Conservation (phyloP, 2,888 invertebrate species). For the Tubulanus polymorphus region DNA sequence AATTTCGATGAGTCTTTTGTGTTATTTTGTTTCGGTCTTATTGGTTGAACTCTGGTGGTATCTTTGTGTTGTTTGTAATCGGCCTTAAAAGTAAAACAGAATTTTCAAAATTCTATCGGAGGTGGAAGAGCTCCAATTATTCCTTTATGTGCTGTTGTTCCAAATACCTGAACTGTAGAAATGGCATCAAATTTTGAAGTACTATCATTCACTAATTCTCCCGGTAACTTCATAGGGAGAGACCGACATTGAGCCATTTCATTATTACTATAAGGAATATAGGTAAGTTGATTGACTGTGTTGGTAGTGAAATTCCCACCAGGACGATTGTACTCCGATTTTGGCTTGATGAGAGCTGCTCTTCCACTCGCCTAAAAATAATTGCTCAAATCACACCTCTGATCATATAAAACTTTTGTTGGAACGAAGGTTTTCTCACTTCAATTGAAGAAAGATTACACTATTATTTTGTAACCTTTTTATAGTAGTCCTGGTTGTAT, state of each 20-base stretch:
- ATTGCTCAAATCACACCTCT: too few relatives aligned
- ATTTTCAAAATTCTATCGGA: too few relatives aligned
- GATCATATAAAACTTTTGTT: too few relatives aligned
- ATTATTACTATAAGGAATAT: neutral
- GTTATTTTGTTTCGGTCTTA: slow-evolving; percentile 3
- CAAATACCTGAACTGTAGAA: neutral
- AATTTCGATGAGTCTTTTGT: neutral
- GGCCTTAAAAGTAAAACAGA: slow-evolving; percentile 6
- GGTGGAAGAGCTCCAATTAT: neutral
- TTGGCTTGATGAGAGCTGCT: neutral
- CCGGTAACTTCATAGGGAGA: too few relatives aligned
- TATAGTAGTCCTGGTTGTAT: too few relatives aligned
- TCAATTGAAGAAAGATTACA: too few relatives aligned
- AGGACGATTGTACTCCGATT: neutral
- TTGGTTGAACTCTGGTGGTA: slow-evolving; percentile 3
- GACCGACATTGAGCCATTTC: neutral
- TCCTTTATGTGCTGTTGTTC: too few relatives aligned
- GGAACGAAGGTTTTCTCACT: too few relatives aligned
- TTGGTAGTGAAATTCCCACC: too few relatives aligned
- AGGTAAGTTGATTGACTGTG: neutral
- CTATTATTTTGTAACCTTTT: too few relatives aligned
- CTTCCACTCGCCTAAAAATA: neutral
- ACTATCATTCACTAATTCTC: too few relatives aligned
- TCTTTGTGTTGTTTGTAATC: slow-evolving; percentile 6
- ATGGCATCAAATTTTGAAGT: neutral